Conservation (phyloP, 1,140 invertebrate genomes). For the Harpegnathos saltator region DNA sequence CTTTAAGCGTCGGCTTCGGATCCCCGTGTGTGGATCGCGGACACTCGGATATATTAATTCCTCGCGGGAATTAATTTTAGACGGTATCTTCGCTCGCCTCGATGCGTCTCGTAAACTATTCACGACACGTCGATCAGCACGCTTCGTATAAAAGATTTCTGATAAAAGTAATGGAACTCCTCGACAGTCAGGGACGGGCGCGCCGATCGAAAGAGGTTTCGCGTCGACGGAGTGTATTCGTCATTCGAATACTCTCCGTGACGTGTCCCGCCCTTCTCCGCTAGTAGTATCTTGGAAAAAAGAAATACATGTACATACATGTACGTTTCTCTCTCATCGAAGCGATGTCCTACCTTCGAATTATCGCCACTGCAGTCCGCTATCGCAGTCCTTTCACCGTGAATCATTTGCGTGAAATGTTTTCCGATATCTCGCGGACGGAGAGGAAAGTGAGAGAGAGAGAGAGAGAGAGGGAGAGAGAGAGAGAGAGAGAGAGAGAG, state of each 20-base stretch:
- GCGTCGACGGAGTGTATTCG: too few species aligned
- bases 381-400: neutral
- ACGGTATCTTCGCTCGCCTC: slow-evolving; percentile 28
- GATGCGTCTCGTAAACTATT: slow-evolving; percentile 9
- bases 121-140: neutral
- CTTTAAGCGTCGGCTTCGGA: slow-evolving; percentile 39
- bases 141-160: slow-evolving; percentile 18
- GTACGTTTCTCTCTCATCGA: neutral
- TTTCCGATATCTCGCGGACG: neutral
- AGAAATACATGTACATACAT: too few species aligned
- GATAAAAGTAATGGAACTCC: slow-evolving; percentile 14
- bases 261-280: too few species aligned
- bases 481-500: too few species aligned
- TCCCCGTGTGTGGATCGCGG: slow-evolving; percentile 12
- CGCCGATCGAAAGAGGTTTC: too few species aligned
- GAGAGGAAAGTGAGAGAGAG: too few species aligned
- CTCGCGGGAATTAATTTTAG: slow-evolving; percentile 37
- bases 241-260: too few species aligned
- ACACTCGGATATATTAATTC: slow-evolving; percentile 1
- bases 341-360: neutral
- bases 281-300: too few species aligned
- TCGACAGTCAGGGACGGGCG: neutral
- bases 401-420: slow-evolving; percentile 20
- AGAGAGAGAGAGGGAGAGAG: too few species aligned
- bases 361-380: neutral